Percentiles rank a stretch among this genome's conserved stretches.
Evolutionary conservation across 2,113 vertebrate genomes (phyloP).

Genomic region (Phalacrocorax aristotelis): DNA sequence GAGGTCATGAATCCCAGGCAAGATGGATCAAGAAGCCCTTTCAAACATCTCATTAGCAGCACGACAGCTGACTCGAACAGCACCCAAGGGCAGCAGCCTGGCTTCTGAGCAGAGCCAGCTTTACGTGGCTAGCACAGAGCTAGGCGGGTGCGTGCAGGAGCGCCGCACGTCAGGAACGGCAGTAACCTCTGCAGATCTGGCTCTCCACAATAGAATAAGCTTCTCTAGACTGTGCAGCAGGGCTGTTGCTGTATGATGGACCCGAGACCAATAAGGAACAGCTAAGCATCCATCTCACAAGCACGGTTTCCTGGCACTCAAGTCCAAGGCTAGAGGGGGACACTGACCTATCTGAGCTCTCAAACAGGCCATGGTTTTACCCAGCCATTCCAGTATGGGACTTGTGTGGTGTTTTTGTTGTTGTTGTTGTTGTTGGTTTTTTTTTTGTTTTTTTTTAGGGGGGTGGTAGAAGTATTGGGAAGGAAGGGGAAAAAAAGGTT

Average conservation of each 20-base stretch:
- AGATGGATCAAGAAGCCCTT: neutral
- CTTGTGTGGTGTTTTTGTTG: accelerated
- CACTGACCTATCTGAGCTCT: neutral
- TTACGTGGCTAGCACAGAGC: neutral
- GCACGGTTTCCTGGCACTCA: neutral
- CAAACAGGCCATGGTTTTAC: neutral
- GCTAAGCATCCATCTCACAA: neutral
- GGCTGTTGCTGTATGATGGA: accelerated
- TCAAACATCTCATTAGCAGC: constrained; percentile 8
- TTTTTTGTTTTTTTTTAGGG: neutral
- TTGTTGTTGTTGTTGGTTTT: neutral
- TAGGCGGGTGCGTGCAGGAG: accelerated
- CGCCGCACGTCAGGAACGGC: neutral
- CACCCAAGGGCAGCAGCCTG: neutral
- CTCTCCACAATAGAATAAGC: neutral
- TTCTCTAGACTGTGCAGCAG: neutral
- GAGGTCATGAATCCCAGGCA: neutral
- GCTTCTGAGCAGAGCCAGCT: neutral
- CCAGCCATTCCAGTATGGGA: neutral
- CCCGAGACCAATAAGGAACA: accelerated
- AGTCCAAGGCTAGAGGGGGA: neutral
- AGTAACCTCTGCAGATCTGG: neutral
- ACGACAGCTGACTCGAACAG: neutral
- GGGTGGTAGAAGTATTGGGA: neutral
- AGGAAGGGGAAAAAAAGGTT: neutral